Conservation (phyloP, 1,140 invertebrate species). For the Bombus superbus region DNA sequence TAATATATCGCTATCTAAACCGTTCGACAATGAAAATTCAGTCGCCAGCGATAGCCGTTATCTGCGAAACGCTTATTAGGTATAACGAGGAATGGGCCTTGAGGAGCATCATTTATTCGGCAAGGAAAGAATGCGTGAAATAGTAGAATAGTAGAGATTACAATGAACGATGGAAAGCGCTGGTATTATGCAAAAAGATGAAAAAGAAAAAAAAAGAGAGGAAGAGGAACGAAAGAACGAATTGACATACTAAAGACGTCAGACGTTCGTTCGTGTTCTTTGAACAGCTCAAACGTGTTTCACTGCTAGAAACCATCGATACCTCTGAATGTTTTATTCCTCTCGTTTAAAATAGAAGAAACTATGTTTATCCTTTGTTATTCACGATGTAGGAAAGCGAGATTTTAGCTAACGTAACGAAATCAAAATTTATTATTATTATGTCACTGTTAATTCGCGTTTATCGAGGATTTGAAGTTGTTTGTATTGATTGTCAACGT, state of each 20-base stretch:
- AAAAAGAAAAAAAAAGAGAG: not conserved
- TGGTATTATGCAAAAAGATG: not conserved
- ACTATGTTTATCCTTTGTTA: not conserved
- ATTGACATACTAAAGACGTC: not conserved
- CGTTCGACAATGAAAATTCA: constrained; percentile 33
- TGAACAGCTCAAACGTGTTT: not conserved
- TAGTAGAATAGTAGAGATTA: not conserved
- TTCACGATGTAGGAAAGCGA: not conserved
- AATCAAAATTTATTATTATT: no score
- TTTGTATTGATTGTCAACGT: no score
- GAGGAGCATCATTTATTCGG: not conserved
- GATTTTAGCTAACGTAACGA: not conserved
- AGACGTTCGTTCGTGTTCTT: not conserved
- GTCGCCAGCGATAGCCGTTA: constrained; percentile 21
- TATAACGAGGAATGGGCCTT: constrained; percentile 11
- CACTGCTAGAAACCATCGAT: constrained; percentile 8
- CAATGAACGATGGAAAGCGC: not conserved
- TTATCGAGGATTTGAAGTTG: no score
- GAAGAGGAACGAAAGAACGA: not conserved
- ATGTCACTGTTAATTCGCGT: no score
- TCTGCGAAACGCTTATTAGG: constrained; percentile 24
- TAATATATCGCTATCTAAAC: constrained; percentile 16
- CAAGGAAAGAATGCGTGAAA: not conserved
- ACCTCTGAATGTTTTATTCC: constrained; percentile 32
- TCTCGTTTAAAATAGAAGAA: constrained; percentile 3